Base-by-base conservation (phyloP, 2,888 invertebrate species). In the Punctoribates punctum region DNA sequence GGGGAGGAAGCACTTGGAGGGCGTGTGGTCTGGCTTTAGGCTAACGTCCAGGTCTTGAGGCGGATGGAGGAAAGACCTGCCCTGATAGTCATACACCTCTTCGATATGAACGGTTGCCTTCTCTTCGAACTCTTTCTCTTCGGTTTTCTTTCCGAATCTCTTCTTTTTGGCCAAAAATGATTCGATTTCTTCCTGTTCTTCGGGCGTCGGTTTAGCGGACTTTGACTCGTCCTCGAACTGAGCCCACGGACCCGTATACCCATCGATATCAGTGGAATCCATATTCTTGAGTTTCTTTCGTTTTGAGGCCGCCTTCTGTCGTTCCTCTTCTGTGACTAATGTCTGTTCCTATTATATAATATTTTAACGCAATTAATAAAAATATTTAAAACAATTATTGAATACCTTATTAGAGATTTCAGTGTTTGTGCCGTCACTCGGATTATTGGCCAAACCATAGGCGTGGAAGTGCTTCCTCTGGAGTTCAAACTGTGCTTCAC, bases 241-340 rank as follows among this genome's bases (percentile, higher is more conserved):
- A 76, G 95, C 98, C 99, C 99, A 99, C 0, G 99, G 99, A 0
- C 98, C 99, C 0, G 96, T 86, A 83, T 96, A 99, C 0, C 97
- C 97, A 60, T 91, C 94, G 27, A 99, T 88, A 85, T 99, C 98
- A 23, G 89, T 87, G 0, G 99, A 91, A 81, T 96, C 89, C 82
- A 91, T 90, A 85, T 99, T 91, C 75, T 89, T 85, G 95, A 96
- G 82, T 85, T 82, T 80, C 82, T 84, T 80, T 82, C 82, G 38
- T 81, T 85, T 83, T 77, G n/a, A 1, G 17, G 17, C 0, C 11
- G 48, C 20, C 2, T 1, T 76, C 3, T 27, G 46, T 9, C 13
- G 20, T 15, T 34, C 38, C 2, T 20, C 48, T 13, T 48, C 27
- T 29, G 38, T 29, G 34, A n/a, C 23, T 34, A 34, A 34, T 34